Conservation (phyloP, 2,797 vertebrate genomes). For the Decapterus maruadsi region DNA sequence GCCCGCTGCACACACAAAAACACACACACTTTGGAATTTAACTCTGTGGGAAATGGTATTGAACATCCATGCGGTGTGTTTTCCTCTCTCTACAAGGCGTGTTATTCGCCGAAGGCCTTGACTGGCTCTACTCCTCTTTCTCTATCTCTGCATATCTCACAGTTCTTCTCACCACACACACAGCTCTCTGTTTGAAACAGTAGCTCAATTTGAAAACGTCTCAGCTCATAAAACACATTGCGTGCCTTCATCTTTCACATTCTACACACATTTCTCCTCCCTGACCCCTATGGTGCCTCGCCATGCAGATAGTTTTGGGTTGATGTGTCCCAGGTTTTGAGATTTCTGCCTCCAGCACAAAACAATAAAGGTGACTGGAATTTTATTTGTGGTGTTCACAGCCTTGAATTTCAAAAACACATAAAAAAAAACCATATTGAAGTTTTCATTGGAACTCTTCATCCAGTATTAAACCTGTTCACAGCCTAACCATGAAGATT, state of each 20-base stretch:
- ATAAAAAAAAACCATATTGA: background rate
- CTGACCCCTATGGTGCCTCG: background rate
- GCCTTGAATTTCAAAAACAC: background rate
- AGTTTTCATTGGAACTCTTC: background rate
- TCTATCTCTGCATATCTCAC: conserved; percentile 23
- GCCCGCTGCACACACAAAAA: conserved; percentile 11
- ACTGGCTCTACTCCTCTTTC: background rate
- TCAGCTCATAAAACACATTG: conserved; percentile 39
- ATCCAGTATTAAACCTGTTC: background rate
- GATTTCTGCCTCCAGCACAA: background rate
- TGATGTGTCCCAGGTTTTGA: background rate
- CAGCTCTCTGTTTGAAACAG: conserved; percentile 59
- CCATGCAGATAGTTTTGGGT: conserved; percentile 6
- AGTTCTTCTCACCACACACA: conserved; percentile 47
- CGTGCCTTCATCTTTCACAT: conserved; percentile 49
- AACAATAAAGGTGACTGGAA: too few species aligned
- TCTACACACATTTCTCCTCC: background rate
- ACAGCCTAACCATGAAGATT: background rate
- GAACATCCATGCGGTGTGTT: conserved; percentile 39
- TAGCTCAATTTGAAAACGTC: conserved; percentile 42
- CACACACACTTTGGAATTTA: conserved; percentile 51
- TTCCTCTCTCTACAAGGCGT: conserved; percentile 2
- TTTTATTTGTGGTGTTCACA: too few species aligned
- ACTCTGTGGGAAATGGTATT: conserved; percentile 36
- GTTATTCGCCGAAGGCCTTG: conserved; percentile 32